Base-by-base conservation (phyloP, 2,888 invertebrate genomes). In the Lamellibrachia columna region DNA sequence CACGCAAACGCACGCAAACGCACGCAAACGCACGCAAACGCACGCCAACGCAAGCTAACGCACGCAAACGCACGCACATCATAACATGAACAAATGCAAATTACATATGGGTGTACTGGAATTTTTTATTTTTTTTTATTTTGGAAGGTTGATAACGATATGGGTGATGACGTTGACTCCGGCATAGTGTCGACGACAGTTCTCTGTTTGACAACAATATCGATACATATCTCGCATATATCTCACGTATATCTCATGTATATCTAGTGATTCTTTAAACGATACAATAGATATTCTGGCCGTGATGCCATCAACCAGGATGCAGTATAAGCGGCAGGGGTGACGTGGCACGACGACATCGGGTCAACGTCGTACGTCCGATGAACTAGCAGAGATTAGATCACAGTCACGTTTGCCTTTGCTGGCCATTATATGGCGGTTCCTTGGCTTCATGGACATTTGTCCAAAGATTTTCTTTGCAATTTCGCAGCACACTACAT, bases 221-320 rank as follows among this genome's bases (percentile, higher is more conserved):
- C 15, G 75, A 75, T 75, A 22, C 75, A 75, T 22, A 75, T 1
- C 75, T 75, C 15, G 22, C 75, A 15, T 15, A 75, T 75, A 75
- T 75, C 75, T 75, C 75, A 75, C n/a, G 4, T 75, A 75, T 75
- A 75, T 75, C 75, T 75, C 75, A 75, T 75, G 22, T 75, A 75
- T 75, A 75, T 75, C 75, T 75, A 75, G 22, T 75, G 75, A 75
- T 75, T 75, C n/a, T 60, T 75, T 75, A 55, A 55, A 55, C n/a
- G n/a, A 75, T 75, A 75, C 75, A 75, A 0, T n/a, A 75, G 15
- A 22, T n/a, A 75, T 75, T 2, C n/a, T 75, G 75, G 15, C 22
- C 75, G n/a, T n/a, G 75, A 22, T 15, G 75, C 22, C 6, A 22
- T 75, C 75, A n/a, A 75, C 75, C 75, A 75, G 75, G 75, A 75